phyloP scores from a whole-genome alignment of 2,113 vertebrate genomes.

The Tychaedon coryphoeus region DNA sequence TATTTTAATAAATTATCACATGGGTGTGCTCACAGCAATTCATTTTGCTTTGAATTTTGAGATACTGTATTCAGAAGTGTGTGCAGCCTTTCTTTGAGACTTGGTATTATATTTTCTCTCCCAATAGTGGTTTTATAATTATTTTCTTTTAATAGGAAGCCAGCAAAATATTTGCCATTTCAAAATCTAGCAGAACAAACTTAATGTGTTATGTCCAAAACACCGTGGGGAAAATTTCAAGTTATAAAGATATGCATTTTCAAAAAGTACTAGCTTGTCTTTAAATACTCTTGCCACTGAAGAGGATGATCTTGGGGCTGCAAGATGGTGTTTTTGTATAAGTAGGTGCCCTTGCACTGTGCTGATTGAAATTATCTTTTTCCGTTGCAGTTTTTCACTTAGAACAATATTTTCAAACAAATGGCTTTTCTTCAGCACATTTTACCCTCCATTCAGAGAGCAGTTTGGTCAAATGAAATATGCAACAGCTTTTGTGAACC shows the following conservation, averaged over 20 bases:
- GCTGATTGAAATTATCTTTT: neutral
- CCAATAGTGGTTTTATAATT: neutral
- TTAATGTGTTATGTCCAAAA: neutral
- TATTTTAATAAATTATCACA: neutral
- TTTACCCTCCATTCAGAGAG: neutral
- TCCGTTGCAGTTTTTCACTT: neutral
- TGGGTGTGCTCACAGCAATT: neutral
- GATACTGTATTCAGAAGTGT: neutral
- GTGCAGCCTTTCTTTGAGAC: neutral
- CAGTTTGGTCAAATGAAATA: neutral
- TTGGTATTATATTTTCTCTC: neutral
- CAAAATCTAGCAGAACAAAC: neutral
- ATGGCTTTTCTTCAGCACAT: neutral
- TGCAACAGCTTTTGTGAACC: neutral
- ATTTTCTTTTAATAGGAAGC: neutral
- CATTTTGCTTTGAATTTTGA: neutral
- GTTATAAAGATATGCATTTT: neutral
- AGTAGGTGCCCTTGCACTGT: neutral
- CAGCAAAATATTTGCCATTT: neutral
- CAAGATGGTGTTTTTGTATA: neutral
- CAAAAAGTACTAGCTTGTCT: neutral
- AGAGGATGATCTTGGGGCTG: neutral
- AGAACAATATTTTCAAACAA: neutral
- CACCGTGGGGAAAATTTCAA: accelerated
- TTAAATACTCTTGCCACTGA: neutral